Evolutionary conservation across 2,113 vertebrate genomes (phyloP).

Genomic region (Potamarius usumacintae): DNA sequence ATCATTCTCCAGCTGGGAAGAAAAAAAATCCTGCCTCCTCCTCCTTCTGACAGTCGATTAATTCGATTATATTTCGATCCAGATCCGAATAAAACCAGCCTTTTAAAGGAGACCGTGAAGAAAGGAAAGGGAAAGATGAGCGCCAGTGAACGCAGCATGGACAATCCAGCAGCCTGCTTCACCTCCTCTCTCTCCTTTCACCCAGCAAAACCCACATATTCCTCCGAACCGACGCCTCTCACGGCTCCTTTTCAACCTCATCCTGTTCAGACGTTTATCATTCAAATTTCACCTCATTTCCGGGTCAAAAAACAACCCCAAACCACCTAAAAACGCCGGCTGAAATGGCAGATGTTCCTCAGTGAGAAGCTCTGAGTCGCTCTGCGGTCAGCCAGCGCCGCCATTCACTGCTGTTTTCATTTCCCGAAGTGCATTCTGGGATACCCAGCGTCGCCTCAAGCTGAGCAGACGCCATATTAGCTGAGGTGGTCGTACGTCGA

Average conservation of each 20-base stretch:
- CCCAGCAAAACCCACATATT: not conserved
- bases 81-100: not conserved
- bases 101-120: not conserved
- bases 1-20: slow-evolving; percentile 58
- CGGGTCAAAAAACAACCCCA: not conserved
- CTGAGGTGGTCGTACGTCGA: not conserved
- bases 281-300: not conserved
- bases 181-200: not conserved
- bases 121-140: not conserved
- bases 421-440: slow-evolving; percentile 71
- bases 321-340: not conserved
- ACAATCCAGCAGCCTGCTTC: not conserved
- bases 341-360: not conserved
- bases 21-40: slow-evolving; percentile 62
- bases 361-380: slow-evolving; percentile 7
- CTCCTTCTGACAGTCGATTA: slow-evolving; percentile 33
- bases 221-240: not conserved
- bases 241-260: not conserved
- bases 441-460: slow-evolving; percentile 37
- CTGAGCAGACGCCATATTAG: not conserved
- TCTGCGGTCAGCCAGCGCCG: slow-evolving; percentile 66
- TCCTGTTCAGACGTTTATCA: not conserved
- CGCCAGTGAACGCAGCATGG: not conserved
- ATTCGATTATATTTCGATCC: not conserved
- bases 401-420: slow-evolving; percentile 49